phyloP scores from a whole-genome alignment of 2,113 vertebrate genomes.

The Electrona antarctica region DNA sequence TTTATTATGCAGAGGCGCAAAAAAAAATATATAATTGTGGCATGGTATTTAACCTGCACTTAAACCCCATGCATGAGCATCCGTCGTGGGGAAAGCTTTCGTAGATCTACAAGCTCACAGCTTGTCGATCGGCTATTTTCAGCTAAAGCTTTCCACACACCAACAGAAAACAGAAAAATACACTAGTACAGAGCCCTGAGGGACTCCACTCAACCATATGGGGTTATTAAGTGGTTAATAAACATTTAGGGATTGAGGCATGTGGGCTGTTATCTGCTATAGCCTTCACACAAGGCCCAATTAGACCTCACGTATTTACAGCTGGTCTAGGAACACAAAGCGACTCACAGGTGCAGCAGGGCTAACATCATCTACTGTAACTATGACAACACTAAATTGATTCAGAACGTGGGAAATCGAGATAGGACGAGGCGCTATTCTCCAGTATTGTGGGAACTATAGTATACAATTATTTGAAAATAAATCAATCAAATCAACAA shows the following conservation, averaged over 20 bases:
- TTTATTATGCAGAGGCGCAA: slow-evolving; percentile 57
- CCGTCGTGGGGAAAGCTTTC: too few relatives aligned
- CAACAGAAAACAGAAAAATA: too few relatives aligned
- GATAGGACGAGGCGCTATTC: slow-evolving; percentile 63
- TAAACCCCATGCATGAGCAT: too few relatives aligned
- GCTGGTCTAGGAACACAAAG: slow-evolving; percentile 67
- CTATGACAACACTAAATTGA: slow-evolving; percentile 83
- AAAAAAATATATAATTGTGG: slow-evolving; percentile 4
- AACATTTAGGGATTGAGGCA: not conserved
- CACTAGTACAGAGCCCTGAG: too few relatives aligned
- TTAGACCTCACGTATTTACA: slow-evolving; percentile 56
- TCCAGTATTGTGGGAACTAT: slow-evolving; percentile 43
- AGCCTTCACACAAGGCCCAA: slow-evolving; percentile 39
- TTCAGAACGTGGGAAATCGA: slow-evolving; percentile 78
- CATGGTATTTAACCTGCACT: slow-evolving; percentile 22
- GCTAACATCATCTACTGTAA: slow-evolving; percentile 77
- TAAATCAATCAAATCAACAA: slow-evolving; percentile 7
- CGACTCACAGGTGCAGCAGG: slow-evolving; percentile 78
- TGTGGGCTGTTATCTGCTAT: slow-evolving; percentile 24
- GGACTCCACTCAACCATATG: too few relatives aligned
- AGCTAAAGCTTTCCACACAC: too few relatives aligned
- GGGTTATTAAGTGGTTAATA: not conserved
- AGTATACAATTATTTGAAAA: not conserved
- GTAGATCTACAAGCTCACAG: too few relatives aligned
- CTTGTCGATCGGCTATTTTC: too few relatives aligned